Base-by-base conservation (phyloP, 2,113 vertebrate species). In the Mesembrinibis cayennensis region DNA sequence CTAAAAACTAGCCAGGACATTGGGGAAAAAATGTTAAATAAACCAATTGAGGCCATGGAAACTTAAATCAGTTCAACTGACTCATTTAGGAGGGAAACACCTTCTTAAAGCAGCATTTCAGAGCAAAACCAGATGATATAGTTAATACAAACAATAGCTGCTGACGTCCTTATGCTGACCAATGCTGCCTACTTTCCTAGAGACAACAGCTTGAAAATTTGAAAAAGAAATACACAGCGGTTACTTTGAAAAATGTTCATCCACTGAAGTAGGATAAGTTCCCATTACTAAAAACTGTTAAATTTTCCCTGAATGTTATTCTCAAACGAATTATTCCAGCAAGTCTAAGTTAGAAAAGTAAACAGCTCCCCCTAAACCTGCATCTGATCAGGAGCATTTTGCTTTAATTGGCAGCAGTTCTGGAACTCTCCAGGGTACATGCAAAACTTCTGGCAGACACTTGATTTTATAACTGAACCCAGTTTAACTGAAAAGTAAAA, bases 401-500 rank as follows among this genome's bases (percentile, higher is more conserved):
- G 55, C 67, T 90, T 88, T 93, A 96, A 90, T 61, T 90, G 55
- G 85, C 61, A 94, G 69, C 40, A 85, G 62, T 58, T 93, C 91
- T 66, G 38, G 32, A 94, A 95, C 26, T 87, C 89, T 87, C 66
- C 45, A 90, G 74, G 55, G 81, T 82, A 80, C 27, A n/a, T 32
- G 44, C 47, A 93, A 94, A 62, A 85, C 74, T 94, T 82, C 82
- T 95, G 84, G 58, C 79, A 94, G 90, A 94, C 71, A 82, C 55
- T 90, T 87, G 58, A 94, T 96, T 97, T 96, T 95, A 81, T 93
- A 96, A 93, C 34, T 97, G 93, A 96, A 94, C 62, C 55, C 52
- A 85, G n/a, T 96, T 97, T 94, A 96, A 96, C 69, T 83, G 87
- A 79, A 95, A 96, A 95, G 81, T 95, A 93, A 94, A 96, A 97